Percentiles rank a stretch among this genome's conserved stretches.
phyloP scores from a whole-genome alignment of 35 echinoderm and acorn worm genomes.

The Ophiothrix spiculata region DNA sequence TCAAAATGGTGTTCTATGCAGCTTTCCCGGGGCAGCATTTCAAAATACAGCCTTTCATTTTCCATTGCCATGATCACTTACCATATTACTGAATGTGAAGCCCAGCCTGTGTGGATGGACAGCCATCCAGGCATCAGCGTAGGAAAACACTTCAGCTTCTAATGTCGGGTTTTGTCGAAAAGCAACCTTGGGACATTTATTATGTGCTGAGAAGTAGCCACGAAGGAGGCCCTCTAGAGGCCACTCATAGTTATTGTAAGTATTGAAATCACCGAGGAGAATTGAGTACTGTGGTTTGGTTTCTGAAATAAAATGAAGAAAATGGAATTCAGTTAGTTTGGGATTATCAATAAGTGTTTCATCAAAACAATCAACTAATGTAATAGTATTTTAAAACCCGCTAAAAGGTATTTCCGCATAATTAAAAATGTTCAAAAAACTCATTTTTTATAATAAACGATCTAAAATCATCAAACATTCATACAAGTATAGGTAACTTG shows the following conservation, averaged over 20 bases:
- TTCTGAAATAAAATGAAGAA: constrained; percentile 15
- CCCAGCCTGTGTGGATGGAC: constrained; percentile 40
- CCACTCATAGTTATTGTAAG: constrained; percentile 57
- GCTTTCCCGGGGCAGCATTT: no score
- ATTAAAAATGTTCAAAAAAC: no score
- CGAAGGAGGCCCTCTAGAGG: constrained; percentile 48
- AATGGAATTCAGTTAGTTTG: no score
- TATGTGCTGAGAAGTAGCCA: constrained; percentile 47
- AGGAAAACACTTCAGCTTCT: constrained; percentile 38
- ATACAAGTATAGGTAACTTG: no score
- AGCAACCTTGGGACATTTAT: constrained; percentile 45
- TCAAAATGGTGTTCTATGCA: no score
- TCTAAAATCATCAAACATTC: no score
- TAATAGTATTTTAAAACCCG: no score
- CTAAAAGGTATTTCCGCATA: no score
- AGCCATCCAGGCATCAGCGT: constrained; percentile 55
- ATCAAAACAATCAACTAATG: no score
- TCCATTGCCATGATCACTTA: constrained; percentile 47
- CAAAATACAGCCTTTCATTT: no score
- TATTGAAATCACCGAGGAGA: constrained; percentile 68
- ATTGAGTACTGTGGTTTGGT: constrained; percentile 43
- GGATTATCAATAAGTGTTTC: no score
- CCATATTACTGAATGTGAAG: constrained; percentile 80
- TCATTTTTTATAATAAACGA: no score
- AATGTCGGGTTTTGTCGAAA: constrained; percentile 31